Evolutionary conservation across 2,797 vertebrate species (phyloP), one percentile per base, ranked within the genome.

Genomic region (Falco columbarius): DNA sequence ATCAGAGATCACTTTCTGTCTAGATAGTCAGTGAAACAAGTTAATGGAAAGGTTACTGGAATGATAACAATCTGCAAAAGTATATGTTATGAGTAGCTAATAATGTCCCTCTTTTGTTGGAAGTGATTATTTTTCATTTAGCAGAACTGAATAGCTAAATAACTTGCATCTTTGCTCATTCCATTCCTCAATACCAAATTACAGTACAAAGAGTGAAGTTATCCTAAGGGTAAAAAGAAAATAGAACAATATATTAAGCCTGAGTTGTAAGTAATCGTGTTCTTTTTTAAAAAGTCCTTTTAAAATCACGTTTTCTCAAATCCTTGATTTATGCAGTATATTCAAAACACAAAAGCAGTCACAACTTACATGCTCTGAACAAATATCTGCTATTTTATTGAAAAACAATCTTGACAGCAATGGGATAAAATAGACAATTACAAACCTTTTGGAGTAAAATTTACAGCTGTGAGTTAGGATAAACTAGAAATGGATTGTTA

Each of bases 41-140:
- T 95, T 81, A 88, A 70, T 67, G 68, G 82, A 70, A 94, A 63
- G 22, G 86, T 83, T 38, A 21, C 58, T 80, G 15, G 63, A 77
- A 92, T 77, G 72, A 90, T 40, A 87, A 93, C 80, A 80, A 80
- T 65, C 68, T 81, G 24, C 75, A 70, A 92, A 47, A 86, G 62
- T 61, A 52, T 38, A 86, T 86, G 95, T 91, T 92, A 42, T 73
- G 73, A 96, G 92, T 22, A 80, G 65, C 76, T 95, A 54, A 23
- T 72, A 70, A 87, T 67, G 86, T 85, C 73, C 54, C 46, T 89
- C 86, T 92, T 76, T 47, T 21, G 87, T 82, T 93, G 44, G 30
- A 81, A 83, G 65, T 44, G 71, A 91, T 93, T 96, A 72, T 95
- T 95, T 95, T 95, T 91, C 85, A 92, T 88, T 97, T 95, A 96